Percentiles rank a stretch among this genome's conserved stretches.
Evolutionary conservation across 2,888 invertebrate species (phyloP).

Genomic region (Exephanes ischioxanthus): DNA sequence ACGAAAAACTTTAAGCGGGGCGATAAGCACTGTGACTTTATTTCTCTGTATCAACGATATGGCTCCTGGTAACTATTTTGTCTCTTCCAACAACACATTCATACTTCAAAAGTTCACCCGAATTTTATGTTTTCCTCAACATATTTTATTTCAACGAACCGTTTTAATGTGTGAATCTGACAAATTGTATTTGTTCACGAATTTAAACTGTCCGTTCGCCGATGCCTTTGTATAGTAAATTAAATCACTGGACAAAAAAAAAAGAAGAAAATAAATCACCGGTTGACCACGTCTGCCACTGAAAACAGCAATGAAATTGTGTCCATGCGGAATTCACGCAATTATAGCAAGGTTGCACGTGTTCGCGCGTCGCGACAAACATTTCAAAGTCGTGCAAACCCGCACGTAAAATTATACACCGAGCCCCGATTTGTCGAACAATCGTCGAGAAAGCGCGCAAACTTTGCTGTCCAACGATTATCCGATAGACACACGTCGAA

Average conservation of each 20-base stretch:
- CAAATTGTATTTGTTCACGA: too few relatives aligned
- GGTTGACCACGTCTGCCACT: conserved; percentile 20
- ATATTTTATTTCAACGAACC: background rate
- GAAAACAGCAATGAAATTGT: background rate
- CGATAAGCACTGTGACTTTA: background rate
- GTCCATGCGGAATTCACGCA: background rate
- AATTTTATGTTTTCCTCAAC: background rate
- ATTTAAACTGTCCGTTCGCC: background rate
- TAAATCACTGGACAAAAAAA: background rate
- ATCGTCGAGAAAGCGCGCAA: background rate
- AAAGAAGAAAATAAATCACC: conserved; percentile 19
- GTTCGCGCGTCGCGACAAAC: background rate
- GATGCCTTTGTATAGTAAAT: background rate
- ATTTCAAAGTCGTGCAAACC: background rate
- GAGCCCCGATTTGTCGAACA: background rate
- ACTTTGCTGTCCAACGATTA: conserved; percentile 39
- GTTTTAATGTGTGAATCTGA: background rate
- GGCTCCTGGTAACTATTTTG: background rate
- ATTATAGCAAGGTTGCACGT: background rate
- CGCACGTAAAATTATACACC: background rate
- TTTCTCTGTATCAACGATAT: background rate
- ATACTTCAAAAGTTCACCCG: background rate
- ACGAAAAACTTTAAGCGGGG: too few relatives aligned
- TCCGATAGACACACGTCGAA: conserved; percentile 36
- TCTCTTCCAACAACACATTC: background rate